Percentiles rank a stretch among this genome's conserved stretches.
These are phyloP conservation scores for Burhinus bistriatus DNA, from an alignment of 2,113 vertebrate genomes.

Conservation along the genomic window DNA sequence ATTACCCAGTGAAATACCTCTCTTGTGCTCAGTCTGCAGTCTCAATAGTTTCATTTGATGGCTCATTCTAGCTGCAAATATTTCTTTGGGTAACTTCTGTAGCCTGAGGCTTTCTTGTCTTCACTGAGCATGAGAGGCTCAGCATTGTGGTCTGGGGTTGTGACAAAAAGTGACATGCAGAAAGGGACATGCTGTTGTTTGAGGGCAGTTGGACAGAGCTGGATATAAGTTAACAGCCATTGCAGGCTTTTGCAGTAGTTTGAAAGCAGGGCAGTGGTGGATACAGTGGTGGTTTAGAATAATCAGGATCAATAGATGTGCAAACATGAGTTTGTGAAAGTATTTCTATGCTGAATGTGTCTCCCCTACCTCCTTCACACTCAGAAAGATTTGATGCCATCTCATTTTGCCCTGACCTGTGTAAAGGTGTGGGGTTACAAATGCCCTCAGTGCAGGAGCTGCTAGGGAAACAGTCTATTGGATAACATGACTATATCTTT, in stretches of 20 bases:
- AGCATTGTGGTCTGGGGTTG: not conserved
- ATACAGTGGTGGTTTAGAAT: not conserved
- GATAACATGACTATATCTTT: not conserved
- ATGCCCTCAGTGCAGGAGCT: not conserved
- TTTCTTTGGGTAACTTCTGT: not conserved
- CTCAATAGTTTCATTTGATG: not conserved
- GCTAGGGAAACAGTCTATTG: not conserved
- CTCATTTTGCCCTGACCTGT: not conserved
- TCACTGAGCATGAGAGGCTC: not conserved
- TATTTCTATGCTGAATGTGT: not conserved
- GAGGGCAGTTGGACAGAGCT: not conserved
- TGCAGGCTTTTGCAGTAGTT: not conserved
- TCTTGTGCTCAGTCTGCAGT: not conserved
- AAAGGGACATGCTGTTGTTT: not conserved
- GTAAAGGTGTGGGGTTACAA: not conserved
- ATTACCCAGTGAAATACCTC: not conserved
- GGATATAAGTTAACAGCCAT: rapidly evolving
- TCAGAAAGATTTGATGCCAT: not conserved
- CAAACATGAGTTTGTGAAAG: not conserved
- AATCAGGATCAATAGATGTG: not conserved
- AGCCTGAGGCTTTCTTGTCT: not conserved
- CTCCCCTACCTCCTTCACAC: not conserved
- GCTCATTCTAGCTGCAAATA: not conserved
- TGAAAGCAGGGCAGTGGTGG: not conserved
- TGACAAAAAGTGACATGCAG: not conserved